Evolutionary conservation across 1,140 invertebrate species (phyloP), one percentile per base, ranked within the genome.

Genomic region (Doryteuthis pealeii): DNA sequence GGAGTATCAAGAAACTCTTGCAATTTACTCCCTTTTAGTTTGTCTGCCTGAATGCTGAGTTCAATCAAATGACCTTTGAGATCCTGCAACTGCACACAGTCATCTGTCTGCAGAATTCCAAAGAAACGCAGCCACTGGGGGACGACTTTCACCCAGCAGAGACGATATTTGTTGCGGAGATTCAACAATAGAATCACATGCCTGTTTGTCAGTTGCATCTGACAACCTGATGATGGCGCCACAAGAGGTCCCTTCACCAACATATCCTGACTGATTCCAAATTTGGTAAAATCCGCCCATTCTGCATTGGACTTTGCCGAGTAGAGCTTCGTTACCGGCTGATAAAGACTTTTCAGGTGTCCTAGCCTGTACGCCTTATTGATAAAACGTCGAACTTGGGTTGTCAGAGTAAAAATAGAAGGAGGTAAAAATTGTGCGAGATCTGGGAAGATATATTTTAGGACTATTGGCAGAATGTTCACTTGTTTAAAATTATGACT

Each of bases 81-180:
- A 62, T 62, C 54, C 54, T n/a, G 18, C 26, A 28, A 28, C 18
- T 62, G 18, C 26, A 62, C 18, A n/a, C 18, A 62, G 5, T n/a
- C 54, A n/a, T 62, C 26, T 22, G 5, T 22, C 5, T 62, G 18
- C 18, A 62, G 54, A 62, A 62, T 62, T 62, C 54, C 18, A 22
- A 62, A 62, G 54, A 62, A 62, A 62, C 26, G 54, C 10, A 62
- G 54, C 54, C 54, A 62, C 26, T 62, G 18, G 54, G 54, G 54
- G 26, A 62, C 54, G 54, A 62, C 54, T 62, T 62, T 62, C 18
- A 62, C 18, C 54, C 54, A 62, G 18, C 54, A 62, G 5, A 62
- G 54, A 22, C 26, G 54, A 22, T 62, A 62, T 22, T 22, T n/a
- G 26, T 62, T 62, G 18, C 54, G 54, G 6, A 62, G 54, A 28